These are phyloP conservation scores for Dynastes grantii DNA, from an alignment of 2,888 invertebrate species.

Conservation along the genomic window DNA sequence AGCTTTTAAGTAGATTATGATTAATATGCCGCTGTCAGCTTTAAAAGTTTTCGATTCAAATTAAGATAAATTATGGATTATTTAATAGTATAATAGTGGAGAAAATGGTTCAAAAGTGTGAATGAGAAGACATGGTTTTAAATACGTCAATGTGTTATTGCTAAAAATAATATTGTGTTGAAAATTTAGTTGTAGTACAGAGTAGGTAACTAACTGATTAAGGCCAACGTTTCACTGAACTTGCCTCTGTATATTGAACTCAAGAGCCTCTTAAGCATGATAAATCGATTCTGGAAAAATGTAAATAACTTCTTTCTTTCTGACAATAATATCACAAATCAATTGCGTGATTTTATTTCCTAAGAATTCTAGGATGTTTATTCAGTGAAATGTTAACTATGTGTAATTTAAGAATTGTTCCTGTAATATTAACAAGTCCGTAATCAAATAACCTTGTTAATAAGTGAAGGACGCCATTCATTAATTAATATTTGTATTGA, in stretches of 20 bases:
- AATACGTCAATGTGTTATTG: not conserved
- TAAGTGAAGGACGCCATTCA: not conserved
- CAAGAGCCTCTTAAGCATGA: no score
- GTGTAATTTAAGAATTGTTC: not conserved
- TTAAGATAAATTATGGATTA: constrained; percentile 36
- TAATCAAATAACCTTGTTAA: not conserved
- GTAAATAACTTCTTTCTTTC: no score
- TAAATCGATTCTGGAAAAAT: no score
- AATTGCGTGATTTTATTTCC: no score
- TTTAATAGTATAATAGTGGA: constrained; percentile 15
- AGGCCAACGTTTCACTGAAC: no score
- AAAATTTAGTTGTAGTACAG: no score
- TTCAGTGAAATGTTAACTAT: not conserved
- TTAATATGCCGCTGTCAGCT: not conserved
- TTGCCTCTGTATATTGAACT: no score
- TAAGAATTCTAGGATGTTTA: not conserved
- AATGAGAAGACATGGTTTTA: not conserved
- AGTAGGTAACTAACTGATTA: no score
- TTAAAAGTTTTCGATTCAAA: constrained; percentile 2
- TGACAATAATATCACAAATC: no score
- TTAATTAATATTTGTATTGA: not conserved
- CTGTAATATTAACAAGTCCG: no score
- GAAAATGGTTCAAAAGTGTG: not conserved
- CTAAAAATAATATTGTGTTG: constrained; percentile 1
- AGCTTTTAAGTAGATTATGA: constrained; percentile 54